These are phyloP conservation scores for Turdus rufiventris DNA, from an alignment of 2,113 vertebrate genomes.

Conservation along the genomic window DNA sequence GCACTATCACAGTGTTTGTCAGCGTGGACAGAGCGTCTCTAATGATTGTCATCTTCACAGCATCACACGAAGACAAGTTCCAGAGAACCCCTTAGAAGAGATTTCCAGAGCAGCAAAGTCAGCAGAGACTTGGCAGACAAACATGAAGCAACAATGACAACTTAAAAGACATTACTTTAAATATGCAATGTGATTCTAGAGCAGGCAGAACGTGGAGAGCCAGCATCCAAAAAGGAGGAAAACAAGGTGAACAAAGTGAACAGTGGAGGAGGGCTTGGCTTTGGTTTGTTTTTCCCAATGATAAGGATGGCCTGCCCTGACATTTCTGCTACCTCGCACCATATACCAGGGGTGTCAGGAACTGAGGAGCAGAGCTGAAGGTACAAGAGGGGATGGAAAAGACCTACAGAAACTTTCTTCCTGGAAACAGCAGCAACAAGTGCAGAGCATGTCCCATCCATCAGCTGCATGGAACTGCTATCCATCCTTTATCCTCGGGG, in stretches of 20 bases:
- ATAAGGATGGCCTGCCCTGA: neutral
- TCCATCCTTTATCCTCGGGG: neutral
- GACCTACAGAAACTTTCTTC: neutral
- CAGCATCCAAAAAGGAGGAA: neutral
- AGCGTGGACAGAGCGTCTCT: slow-evolving; percentile 90
- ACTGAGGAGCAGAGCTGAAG: neutral
- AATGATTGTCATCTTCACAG: slow-evolving; percentile 97
- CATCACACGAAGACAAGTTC: slow-evolving; percentile 96
- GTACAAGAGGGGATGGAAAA: neutral
- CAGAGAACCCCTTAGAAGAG: slow-evolving; percentile 87
- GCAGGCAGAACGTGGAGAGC: neutral
- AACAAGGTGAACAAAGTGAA: neutral
- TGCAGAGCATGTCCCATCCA: neutral
- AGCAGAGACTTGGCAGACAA: neutral
- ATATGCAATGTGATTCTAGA: neutral
- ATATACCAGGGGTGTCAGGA: neutral
- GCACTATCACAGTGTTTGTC: slow-evolving; percentile 96
- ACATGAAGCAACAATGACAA: neutral
- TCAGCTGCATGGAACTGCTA: neutral
- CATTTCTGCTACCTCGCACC: neutral
- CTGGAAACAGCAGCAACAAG: neutral
- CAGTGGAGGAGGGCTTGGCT: neutral
- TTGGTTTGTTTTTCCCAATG: neutral
- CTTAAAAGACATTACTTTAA: neutral
- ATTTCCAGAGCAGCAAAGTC: neutral